These are phyloP conservation scores for Scaeva pyrastri DNA, from an alignment of 2,888 invertebrate genomes.

Conservation along the genomic window DNA sequence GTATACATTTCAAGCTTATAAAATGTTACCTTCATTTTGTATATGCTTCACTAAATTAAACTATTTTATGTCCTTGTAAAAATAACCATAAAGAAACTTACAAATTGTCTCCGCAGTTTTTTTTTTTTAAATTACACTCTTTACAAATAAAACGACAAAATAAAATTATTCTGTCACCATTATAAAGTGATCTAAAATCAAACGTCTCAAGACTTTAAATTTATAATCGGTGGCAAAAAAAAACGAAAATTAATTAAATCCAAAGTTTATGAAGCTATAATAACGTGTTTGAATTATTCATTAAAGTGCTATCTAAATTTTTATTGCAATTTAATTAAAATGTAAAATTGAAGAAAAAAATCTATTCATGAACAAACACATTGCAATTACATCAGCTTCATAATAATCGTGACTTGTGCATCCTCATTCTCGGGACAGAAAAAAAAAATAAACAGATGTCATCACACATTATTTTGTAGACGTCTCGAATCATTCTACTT, in stretches of 20 bases:
- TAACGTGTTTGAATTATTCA: background rate
- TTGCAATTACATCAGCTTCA: slow-evolving; percentile 39
- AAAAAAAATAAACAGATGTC: slow-evolving; percentile 44
- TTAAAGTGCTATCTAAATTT: slow-evolving; percentile 3
- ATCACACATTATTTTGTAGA: slow-evolving; percentile 18
- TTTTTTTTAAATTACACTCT: background rate
- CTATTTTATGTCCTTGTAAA: background rate
- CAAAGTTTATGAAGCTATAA: background rate
- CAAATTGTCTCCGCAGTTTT: background rate
- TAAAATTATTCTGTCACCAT: background rate
- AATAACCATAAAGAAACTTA: background rate
- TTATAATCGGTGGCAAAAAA: background rate
- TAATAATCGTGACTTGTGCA: slow-evolving; percentile 53
- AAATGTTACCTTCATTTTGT: background rate
- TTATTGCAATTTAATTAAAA: slow-evolving; percentile 23
- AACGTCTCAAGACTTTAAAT: background rate
- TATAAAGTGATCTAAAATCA: slow-evolving; percentile 12
- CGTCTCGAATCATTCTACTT: slow-evolving; percentile 19
- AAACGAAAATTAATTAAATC: slow-evolving; percentile 3
- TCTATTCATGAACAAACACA: background rate
- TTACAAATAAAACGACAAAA: background rate
- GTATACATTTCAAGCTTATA: too few species aligned
- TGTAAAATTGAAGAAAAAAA: slow-evolving; percentile 12
- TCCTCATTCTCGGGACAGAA: slow-evolving; percentile 36
- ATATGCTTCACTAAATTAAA: background rate